phyloP scores from a whole-genome alignment of 2,888 invertebrate species.

The Agriopis aurantiaria region DNA sequence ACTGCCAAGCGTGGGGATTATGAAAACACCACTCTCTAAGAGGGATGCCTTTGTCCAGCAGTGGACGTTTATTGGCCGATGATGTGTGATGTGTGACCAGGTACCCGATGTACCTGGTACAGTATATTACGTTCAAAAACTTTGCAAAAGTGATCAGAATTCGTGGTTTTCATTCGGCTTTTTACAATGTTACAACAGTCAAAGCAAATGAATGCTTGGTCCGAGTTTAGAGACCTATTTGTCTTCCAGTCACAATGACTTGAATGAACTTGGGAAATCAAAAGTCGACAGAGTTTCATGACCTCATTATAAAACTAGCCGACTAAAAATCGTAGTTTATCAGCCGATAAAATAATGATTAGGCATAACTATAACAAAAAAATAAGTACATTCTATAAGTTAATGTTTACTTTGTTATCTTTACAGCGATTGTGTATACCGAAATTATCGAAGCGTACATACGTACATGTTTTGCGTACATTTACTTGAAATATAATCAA shows the following conservation, averaged over 20 bases:
- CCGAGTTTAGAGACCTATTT: no score
- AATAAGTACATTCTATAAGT: not conserved
- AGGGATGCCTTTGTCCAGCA: no score
- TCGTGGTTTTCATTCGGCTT: no score
- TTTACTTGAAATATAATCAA: not conserved
- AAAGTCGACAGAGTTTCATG: conserved; percentile 15
- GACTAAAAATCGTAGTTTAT: conserved; percentile 4
- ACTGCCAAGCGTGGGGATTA: no score
- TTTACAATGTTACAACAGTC: no score
- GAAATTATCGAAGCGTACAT: conserved; percentile 3
- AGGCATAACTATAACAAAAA: not conserved
- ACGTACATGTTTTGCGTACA: not conserved
- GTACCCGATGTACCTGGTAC: no score
- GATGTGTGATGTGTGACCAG: no score
- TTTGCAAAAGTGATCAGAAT: no score
- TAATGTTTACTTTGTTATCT: conserved; percentile 10
- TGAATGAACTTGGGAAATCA: conserved; percentile 33
- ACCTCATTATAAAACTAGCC: conserved; percentile 2
- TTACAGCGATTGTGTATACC: conserved; percentile 9
- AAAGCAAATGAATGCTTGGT: no score
- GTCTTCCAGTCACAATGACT: not conserved
- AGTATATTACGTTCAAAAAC: no score
- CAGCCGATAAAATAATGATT: conserved; percentile 18
- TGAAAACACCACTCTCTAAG: no score
- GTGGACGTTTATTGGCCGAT: no score